Conservation (phyloP, 2,797 vertebrate genomes). For the Dallia pectoralis region DNA sequence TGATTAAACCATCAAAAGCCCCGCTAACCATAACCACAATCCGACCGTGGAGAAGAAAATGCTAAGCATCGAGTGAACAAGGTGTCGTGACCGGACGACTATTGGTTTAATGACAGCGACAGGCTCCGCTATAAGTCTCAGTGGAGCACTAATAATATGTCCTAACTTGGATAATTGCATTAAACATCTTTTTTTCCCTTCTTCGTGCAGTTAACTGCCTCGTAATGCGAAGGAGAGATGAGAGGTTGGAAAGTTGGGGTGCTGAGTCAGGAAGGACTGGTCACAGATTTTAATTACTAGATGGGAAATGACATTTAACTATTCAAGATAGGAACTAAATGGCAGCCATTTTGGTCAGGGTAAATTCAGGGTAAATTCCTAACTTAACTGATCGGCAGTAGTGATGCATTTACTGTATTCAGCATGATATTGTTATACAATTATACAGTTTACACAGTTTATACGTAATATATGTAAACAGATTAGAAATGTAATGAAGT, state of each 20-base stretch:
- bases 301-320: too few species aligned
- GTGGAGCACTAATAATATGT: constrained; percentile 63
- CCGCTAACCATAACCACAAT: constrained; percentile 63
- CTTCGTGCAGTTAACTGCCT: constrained; percentile 64
- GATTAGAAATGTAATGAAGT: too few species aligned
- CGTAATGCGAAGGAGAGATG: constrained; percentile 61
- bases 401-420: too few species aligned
- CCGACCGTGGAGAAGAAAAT: constrained; percentile 58
- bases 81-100: constrained; percentile 62
- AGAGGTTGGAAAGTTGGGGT: constrained; percentile 38
- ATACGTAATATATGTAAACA: too few species aligned
- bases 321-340: too few species aligned
- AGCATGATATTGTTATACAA: too few species aligned
- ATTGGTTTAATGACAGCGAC: constrained; percentile 68
- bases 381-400: too few species aligned
- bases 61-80: constrained; percentile 63
- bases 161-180: constrained; percentile 68
- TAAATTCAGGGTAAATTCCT: too few species aligned
- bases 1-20: constrained; percentile 58
- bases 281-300: too few species aligned
- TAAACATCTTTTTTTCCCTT: constrained; percentile 65
- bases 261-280: constrained; percentile 46
- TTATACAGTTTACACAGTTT: too few species aligned
- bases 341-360: too few species aligned
- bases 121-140: constrained; percentile 53